Evolutionary conservation across 1,140 invertebrate species (phyloP).

Genomic region (Drosophila rufa): DNA sequence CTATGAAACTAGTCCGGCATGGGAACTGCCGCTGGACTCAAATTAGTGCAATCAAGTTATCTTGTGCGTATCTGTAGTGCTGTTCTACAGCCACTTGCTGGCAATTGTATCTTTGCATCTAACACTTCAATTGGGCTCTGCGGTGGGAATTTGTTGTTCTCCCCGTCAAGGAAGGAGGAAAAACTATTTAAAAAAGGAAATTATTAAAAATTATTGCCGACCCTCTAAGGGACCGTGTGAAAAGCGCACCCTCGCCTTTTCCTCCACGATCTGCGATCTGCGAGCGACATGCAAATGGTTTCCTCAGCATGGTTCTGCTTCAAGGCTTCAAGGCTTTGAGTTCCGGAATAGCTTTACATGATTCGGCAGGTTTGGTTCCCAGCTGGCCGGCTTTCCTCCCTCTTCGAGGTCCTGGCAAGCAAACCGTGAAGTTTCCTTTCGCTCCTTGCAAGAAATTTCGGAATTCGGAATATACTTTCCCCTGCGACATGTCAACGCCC

Average conservation of each 20-base stretch:
- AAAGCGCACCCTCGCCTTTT: slow-evolving; percentile 66
- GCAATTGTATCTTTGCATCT: slow-evolving; percentile 82
- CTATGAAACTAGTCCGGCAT: slow-evolving; percentile 68
- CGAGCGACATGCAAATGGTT: slow-evolving; percentile 40
- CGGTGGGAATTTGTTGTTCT: slow-evolving; percentile 73
- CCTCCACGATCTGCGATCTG: slow-evolving; percentile 19
- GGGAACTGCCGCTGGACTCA: slow-evolving; percentile 59
- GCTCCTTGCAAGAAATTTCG: slow-evolving; percentile 41
- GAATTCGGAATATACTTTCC: slow-evolving; percentile 32
- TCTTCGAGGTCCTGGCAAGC: slow-evolving; percentile 49
- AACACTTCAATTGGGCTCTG: slow-evolving; percentile 75
- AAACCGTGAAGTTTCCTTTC: slow-evolving; percentile 61
- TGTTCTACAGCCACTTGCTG: slow-evolving; percentile 61
- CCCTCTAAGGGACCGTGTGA: slow-evolving; percentile 67
- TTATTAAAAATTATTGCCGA: slow-evolving; percentile 83
- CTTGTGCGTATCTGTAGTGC: slow-evolving; percentile 67
- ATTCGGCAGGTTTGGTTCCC: slow-evolving; percentile 47
- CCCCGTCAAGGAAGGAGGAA: slow-evolving; percentile 63
- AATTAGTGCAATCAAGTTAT: slow-evolving; percentile 84
- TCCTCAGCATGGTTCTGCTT: slow-evolving; percentile 66
- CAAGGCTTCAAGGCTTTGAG: slow-evolving; percentile 64
- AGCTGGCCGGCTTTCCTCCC: slow-evolving; percentile 54
- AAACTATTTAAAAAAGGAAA: slow-evolving; percentile 84
- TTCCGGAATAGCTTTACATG: slow-evolving; percentile 67
- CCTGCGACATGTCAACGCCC: slow-evolving; percentile 52